Evolutionary conservation across 2,888 invertebrate species (phyloP).

Genomic region (Resseliella maxima): DNA sequence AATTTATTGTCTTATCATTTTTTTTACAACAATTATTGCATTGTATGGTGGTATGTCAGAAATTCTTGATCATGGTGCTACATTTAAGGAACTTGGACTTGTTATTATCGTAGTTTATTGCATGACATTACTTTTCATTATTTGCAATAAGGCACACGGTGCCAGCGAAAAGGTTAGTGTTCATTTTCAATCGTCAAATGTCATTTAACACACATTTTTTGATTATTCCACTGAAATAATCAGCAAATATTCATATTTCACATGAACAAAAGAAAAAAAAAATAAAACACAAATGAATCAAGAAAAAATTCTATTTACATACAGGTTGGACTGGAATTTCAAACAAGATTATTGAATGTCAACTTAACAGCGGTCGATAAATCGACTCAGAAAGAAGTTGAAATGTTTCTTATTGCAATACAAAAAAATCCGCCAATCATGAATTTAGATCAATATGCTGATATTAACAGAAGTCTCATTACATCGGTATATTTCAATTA

Average conservation of each 20-base stretch:
- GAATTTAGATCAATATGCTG: slow-evolving; percentile 80
- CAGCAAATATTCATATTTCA: slow-evolving; percentile 63
- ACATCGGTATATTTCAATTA: slow-evolving; percentile 69
- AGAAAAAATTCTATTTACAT: background rate
- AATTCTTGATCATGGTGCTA: slow-evolving; percentile 77
- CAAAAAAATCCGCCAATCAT: slow-evolving; percentile 81
- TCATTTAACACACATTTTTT: too few species aligned
- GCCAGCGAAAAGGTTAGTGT: slow-evolving; percentile 72
- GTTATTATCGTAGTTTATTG: slow-evolving; percentile 79
- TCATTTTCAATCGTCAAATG: background rate
- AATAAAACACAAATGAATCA: background rate
- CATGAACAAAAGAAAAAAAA: too few species aligned
- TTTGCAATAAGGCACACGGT: slow-evolving; percentile 80
- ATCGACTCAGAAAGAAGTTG: slow-evolving; percentile 76
- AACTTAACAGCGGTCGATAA: slow-evolving; percentile 75
- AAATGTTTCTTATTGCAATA: slow-evolving; percentile 80
- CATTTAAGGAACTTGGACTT: slow-evolving; percentile 78
- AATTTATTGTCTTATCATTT: slow-evolving; percentile 78
- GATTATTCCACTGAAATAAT: too few species aligned
- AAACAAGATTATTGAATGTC: slow-evolving; percentile 75
- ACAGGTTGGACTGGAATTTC: slow-evolving; percentile 72
- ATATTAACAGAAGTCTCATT: slow-evolving; percentile 77
- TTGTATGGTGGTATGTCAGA: slow-evolving; percentile 78
- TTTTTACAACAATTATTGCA: slow-evolving; percentile 80
- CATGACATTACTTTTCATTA: slow-evolving; percentile 76